A percentile compares a stretch with the other conserved stretches of the same genome.
These are phyloP conservation scores for Hypsopygia costalis DNA, from an alignment of 2,888 invertebrate genomes.

Conservation along the genomic window DNA sequence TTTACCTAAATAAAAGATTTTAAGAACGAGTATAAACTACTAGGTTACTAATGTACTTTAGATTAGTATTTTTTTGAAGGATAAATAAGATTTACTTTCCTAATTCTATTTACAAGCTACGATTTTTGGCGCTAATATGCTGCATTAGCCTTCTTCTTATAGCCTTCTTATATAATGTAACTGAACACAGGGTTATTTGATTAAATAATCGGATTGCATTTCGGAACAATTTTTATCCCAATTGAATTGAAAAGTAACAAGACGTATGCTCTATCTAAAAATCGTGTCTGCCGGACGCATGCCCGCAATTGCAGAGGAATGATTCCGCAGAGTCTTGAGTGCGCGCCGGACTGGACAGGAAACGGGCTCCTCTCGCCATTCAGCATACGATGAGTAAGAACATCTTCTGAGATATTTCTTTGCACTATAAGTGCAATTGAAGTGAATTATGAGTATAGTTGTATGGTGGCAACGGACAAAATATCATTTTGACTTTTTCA, in stretches of 20 bases:
- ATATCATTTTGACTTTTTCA: too few species aligned
- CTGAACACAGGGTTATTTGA: conserved; percentile 6
- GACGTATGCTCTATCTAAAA: neutral
- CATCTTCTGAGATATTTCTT: conserved; percentile 22
- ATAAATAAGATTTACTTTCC: too few species aligned
- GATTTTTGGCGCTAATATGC: too few species aligned
- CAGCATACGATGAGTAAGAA: conserved; percentile 20
- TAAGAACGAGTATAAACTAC: too few species aligned
- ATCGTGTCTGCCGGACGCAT: conserved; percentile 13
- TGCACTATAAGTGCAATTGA: conserved; percentile 22
- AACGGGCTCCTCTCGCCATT: conserved; percentile 31
- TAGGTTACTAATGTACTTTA: too few species aligned
- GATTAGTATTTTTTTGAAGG: too few species aligned
- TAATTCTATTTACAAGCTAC: too few species aligned
- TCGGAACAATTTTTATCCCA: neutral
- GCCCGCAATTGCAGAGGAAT: conserved; percentile 10
- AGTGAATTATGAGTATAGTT: conserved; percentile 3
- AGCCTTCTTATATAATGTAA: too few species aligned
- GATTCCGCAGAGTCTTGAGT: conserved; percentile 17
- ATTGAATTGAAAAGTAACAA: conserved; percentile 2
- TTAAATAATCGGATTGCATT: too few species aligned
- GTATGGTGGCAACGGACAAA: neutral
- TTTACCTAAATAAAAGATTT: too few species aligned
- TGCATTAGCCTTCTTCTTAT: too few species aligned
- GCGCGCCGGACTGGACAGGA: conserved; percentile 25